Conservation (phyloP, 2,113 vertebrate genomes). For the Vulpes ferrilata region DNA sequence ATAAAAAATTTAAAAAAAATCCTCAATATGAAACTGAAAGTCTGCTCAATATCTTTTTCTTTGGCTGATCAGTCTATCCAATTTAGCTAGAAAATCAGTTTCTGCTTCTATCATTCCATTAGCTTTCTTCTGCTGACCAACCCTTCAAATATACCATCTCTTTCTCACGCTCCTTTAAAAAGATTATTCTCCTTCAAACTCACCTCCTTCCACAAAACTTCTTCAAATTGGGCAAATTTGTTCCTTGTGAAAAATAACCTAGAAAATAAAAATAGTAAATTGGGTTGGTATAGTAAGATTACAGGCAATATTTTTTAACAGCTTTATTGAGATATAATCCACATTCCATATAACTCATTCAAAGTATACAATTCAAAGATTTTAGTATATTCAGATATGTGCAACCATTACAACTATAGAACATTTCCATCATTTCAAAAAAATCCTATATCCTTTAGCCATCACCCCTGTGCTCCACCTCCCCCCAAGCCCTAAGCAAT, state of each 20-base stretch:
- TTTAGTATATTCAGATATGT: background rate
- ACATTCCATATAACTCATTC: background rate
- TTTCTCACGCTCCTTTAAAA: conserved; percentile 24
- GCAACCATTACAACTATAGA: background rate
- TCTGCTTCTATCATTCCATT: background rate
- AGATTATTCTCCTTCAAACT: background rate
- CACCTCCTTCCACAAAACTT: conserved; percentile 32
- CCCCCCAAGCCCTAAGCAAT: background rate
- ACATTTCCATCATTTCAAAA: background rate
- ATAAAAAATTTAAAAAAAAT: no score
- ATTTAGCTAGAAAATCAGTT: conserved; percentile 10
- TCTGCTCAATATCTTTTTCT: background rate
- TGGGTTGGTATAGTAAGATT: background rate
- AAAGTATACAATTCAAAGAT: background rate
- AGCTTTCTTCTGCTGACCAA: background rate
- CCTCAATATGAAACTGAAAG: conserved; percentile 8
- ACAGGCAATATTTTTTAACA: background rate
- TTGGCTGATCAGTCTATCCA: background rate
- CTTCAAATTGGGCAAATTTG: background rate
- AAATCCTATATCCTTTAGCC: background rate
- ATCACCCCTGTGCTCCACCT: background rate
- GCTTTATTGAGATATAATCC: background rate
- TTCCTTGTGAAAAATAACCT: background rate
- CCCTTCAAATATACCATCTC: background rate
- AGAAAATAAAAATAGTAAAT: conserved; percentile 18